Base-by-base conservation (phyloP, 2,888 invertebrate genomes). In the Lasioglossum zephyrum region DNA sequence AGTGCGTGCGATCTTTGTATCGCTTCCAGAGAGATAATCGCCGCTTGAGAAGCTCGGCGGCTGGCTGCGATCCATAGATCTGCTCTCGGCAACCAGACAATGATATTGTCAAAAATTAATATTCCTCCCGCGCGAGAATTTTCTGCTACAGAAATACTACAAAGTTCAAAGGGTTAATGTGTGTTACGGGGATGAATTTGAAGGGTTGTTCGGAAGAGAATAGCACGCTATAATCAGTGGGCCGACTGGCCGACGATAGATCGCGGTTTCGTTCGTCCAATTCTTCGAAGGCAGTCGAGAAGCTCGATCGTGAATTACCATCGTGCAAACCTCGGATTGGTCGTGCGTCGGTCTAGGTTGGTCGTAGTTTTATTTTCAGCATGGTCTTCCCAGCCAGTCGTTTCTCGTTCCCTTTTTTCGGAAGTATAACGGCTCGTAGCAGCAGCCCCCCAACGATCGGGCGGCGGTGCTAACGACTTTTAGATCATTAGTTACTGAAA, bases 401-500 rank as follows among this genome's bases (percentile, higher is more conserved):
- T n/a, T 13, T 66, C 13, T 57, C 26, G 11, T 16, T 18, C 60
- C 44, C 39, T 69, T 39, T 69, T 69, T 69, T 13, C 69, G 63
- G 63, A n/a, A 18, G 60, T 89, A 88, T 90, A 89, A 91, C 92
- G 91, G 86, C 86, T 91, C 86, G 88, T 87, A 91, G 88, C 90
- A 91, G 89, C 31, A 31, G 0, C 31, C 66, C 89, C 89, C 88
- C 86, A 85, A 87, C 85, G 88, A 87, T 90, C 90, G 90, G 74
- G 91, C 88, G 91, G 88, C 92, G 87, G 92, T 85, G 93, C 91
- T 94, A 95, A 95, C 94, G 94, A 94, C 94, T 95, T 94, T 94
- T 93, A 93, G 94, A 94, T 94, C 95, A 95, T 95, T 95, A 95
- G 94, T 95, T 95, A 95, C 94, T 92, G 95, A 93, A 95, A 95